phyloP scores from a whole-genome alignment of 2,113 vertebrate genomes.

The Alosa alosa region DNA sequence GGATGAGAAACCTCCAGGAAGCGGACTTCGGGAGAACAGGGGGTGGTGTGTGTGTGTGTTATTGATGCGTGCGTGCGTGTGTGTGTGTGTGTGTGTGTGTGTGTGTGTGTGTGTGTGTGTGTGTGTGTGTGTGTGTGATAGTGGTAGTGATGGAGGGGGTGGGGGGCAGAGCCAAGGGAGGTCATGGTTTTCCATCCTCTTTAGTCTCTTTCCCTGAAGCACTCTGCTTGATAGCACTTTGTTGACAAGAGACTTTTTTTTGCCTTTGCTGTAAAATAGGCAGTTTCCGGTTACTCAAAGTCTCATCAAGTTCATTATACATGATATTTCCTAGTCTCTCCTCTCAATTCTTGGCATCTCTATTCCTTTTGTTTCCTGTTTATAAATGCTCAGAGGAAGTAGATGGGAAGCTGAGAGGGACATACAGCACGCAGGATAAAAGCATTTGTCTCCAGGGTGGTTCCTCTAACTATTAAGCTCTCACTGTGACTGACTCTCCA shows the following conservation, averaged over 20 bases:
- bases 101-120: slow-evolving; percentile 20
- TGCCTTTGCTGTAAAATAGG: not conserved
- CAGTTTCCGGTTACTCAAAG: not conserved
- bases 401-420: not conserved
- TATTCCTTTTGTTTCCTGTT: not conserved
- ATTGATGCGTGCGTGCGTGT: not conserved
- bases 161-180: slow-evolving; percentile 39
- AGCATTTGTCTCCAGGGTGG: not conserved
- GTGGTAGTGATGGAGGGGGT: slow-evolving; percentile 23
- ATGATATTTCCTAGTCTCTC: not conserved
- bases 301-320: not conserved
- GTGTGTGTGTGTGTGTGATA: not conserved
- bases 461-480: not conserved
- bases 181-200: slow-evolving; percentile 62
- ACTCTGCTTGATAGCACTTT: not conserved
- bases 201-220: not conserved
- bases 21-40: not conserved
- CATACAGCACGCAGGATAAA: slow-evolving; percentile 7
- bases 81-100: not conserved
- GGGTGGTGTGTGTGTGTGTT: slow-evolving; percentile 25
- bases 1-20: not conserved
- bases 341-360: not conserved
- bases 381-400: not conserved
- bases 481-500: not conserved
- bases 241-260: not conserved